A percentile compares a stretch with the other conserved stretches of the same genome.
Conservation (phyloP, 2,888 invertebrate genomes). For the Hemaris fuciformis region DNA sequence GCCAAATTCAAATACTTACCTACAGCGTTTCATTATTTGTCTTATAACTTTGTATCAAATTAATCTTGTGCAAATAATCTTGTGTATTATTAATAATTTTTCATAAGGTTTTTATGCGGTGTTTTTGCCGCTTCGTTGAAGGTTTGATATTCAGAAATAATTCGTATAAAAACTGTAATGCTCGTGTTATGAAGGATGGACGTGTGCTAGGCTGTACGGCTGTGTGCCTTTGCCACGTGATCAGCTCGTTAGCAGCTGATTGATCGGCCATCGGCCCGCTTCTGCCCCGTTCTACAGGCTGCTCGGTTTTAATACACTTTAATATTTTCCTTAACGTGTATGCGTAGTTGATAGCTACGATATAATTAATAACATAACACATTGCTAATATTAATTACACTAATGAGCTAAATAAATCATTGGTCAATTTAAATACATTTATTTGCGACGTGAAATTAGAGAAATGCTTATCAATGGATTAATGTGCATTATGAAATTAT, state of each 20-base stretch:
- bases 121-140: background rate
- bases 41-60: background rate
- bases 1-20: background rate
- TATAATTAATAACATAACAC: background rate
- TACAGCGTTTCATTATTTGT: background rate
- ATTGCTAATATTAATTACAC: background rate
- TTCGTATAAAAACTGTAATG: background rate
- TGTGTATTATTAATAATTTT: too few relatives aligned
- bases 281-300: slow-evolving; percentile 54
- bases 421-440: too few relatives aligned
- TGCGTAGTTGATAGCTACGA: background rate
- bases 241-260: slow-evolving; percentile 76
- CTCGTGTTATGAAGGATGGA: background rate
- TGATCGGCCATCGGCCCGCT: slow-evolving; percentile 69
- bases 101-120: background rate
- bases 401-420: background rate
- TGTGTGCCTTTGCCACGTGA: slow-evolving; percentile 49
- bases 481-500: too few relatives aligned
- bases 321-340: background rate
- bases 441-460: too few relatives aligned
- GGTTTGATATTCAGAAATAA: slow-evolving; percentile 3
- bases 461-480: too few relatives aligned
- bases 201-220: slow-evolving; percentile 22
- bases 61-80: background rate
- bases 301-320: slow-evolving; percentile 25